Percentiles rank a stretch among this genome's conserved stretches.
Conservation (phyloP, 2,888 invertebrate species). For the Raillietiella orientalis region DNA sequence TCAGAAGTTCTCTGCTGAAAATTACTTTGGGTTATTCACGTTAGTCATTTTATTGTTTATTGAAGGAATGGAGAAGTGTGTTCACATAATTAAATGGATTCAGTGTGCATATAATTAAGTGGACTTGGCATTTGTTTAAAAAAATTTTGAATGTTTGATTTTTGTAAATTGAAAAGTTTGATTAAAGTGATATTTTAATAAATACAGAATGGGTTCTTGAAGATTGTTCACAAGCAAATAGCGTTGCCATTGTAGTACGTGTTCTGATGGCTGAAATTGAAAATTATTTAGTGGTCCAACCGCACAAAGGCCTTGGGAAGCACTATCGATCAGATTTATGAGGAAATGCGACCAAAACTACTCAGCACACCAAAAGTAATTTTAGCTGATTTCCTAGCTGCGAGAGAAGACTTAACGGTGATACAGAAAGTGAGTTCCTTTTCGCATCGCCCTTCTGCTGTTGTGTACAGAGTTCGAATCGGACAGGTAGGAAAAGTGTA, state of each 20-base stretch:
- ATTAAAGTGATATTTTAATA: not conserved
- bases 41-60: too few species aligned
- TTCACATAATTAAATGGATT: too few species aligned
- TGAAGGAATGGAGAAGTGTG: too few species aligned
- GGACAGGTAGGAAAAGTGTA: conserved; percentile 25
- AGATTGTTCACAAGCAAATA: too few species aligned
- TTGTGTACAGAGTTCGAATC: conserved; percentile 61
- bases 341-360: conserved; percentile 15
- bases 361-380: conserved; percentile 26
- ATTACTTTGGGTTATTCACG: too few species aligned
- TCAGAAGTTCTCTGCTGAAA: too few species aligned
- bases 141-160: conserved; percentile 5
- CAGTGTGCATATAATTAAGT: too few species aligned
- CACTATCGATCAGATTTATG: too few species aligned
- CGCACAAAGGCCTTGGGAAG: conserved; percentile 32
- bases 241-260: too few species aligned
- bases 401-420: conserved; percentile 45
- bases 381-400: conserved; percentile 46
- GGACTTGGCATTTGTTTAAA: conserved; percentile 3
- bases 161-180: conserved; percentile 1
- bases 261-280: too few species aligned
- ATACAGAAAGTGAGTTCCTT: conserved; percentile 73
- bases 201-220: too few species aligned
- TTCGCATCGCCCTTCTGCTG: too few species aligned
- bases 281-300: conserved; percentile 38